phyloP scores from a whole-genome alignment of 2,797 vertebrate species.

The Sarcoramphus papa region DNA sequence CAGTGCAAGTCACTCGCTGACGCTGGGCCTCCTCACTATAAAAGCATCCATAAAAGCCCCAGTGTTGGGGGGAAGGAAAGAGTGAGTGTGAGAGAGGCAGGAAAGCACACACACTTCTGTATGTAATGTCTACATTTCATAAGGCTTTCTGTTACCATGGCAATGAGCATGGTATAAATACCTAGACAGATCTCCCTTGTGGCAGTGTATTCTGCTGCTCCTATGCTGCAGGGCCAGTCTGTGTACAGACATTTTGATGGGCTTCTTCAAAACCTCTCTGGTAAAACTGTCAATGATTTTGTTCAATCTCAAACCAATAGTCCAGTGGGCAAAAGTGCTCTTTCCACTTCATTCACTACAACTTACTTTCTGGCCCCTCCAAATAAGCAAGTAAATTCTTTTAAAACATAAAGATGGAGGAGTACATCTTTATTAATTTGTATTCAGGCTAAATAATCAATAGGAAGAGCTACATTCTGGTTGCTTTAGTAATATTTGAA shows the following conservation, averaged over 20 bases:
- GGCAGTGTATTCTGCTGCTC: conserved; percentile 37
- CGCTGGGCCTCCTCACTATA: neutral
- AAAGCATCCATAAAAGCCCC: neutral
- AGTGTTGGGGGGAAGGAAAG: neutral
- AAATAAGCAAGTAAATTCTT: neutral
- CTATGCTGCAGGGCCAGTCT: conserved; percentile 12
- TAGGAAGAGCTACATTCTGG: neutral
- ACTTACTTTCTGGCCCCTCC: neutral
- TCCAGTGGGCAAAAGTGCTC: neutral
- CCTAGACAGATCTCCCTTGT: conserved; percentile 39
- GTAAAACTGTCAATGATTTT: neutral
- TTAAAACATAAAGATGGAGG: neutral
- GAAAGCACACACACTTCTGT: conserved; percentile 27
- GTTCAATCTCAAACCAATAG: neutral
- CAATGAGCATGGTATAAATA: conserved; percentile 45
- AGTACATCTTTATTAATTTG: neutral
- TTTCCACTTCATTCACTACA: neutral
- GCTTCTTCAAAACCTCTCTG: neutral
- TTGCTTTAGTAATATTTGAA: neutral
- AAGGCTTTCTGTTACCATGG: conserved; percentile 54
- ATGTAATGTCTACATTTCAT: conserved; percentile 36
- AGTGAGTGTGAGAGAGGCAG: neutral
- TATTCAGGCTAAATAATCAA: neutral
- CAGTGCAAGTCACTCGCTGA: neutral
- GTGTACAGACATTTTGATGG: neutral